Evolutionary conservation across 2,113 vertebrate genomes (phyloP).

Genomic region (Apeltes quadracus): DNA sequence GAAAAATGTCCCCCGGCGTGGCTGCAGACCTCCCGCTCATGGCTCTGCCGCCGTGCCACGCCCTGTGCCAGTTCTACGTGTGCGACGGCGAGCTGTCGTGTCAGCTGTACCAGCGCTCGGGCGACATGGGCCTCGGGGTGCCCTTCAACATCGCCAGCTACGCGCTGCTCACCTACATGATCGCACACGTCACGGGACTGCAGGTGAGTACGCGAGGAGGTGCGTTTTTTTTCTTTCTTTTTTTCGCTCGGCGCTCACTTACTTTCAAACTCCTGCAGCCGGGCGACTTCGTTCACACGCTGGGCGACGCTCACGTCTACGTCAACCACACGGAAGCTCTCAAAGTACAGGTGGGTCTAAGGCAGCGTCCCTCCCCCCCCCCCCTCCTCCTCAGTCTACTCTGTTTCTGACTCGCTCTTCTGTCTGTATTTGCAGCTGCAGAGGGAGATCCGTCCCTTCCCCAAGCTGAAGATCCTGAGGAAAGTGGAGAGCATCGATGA

Average conservation of each 20-base stretch:
- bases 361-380: accelerated
- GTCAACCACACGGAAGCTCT: constrained; percentile 92
- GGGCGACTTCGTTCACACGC: constrained; percentile 94
- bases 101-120: constrained; percentile 95
- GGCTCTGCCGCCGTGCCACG: constrained; percentile 95
- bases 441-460: constrained; percentile 91
- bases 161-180: constrained; percentile 95
- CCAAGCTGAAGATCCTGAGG: constrained; percentile 90
- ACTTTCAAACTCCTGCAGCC: constrained; percentile 81
- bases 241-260: too few species aligned
- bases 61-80: constrained; percentile 96
- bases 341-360: constrained; percentile 85
- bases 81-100: constrained; percentile 91
- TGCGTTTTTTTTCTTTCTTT: too few species aligned
- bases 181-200: constrained; percentile 93
- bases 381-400: too few species aligned
- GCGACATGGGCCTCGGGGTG: constrained; percentile 96
- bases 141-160: constrained; percentile 99
- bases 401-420: background rate
- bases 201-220: too few species aligned
- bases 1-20: background rate
- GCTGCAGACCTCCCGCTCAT: constrained; percentile 89
- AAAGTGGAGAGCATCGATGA: constrained; percentile 87
- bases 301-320: constrained; percentile 96
- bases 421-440: constrained; percentile 82